Percentiles rank a stretch among this genome's conserved stretches.
phyloP scores from a whole-genome alignment of 1,140 invertebrate species.

The Solen grandis region DNA sequence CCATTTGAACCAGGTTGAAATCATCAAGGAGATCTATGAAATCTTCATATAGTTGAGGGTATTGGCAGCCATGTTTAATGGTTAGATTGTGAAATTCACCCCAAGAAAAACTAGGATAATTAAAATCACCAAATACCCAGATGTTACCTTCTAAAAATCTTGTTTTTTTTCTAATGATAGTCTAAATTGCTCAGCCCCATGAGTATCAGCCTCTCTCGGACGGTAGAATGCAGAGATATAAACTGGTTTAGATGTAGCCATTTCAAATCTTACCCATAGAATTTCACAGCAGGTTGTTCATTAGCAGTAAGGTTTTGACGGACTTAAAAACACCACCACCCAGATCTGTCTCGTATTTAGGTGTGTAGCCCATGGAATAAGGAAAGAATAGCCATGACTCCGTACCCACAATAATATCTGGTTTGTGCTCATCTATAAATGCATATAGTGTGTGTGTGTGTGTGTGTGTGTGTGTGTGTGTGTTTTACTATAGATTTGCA shows the following conservation, averaged over 20 bases:
- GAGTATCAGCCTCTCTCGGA: too few species aligned
- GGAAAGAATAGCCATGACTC: constrained; percentile 1
- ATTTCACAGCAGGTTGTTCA: background rate
- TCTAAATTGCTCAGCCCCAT: too few species aligned
- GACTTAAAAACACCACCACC: too few species aligned
- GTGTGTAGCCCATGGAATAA: constrained; percentile 2
- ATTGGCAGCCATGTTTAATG: background rate
- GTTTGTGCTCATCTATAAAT: constrained; percentile 1
- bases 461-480: too few species aligned
- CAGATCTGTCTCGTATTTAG: background rate
- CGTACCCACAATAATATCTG: constrained; percentile 1
- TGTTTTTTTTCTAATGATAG: too few species aligned
- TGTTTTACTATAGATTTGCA: too few species aligned
- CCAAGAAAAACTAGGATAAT: background rate
- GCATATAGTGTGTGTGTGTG: too few species aligned
- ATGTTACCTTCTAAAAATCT: too few species aligned
- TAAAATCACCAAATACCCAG: too few species aligned
- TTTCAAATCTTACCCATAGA: too few species aligned
- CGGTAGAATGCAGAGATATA: constrained; percentile 5
- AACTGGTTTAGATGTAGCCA: constrained; percentile 1
- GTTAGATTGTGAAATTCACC: background rate
- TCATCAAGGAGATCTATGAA: too few species aligned
- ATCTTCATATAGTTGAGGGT: constrained; percentile 5
- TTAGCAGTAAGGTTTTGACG: background rate
- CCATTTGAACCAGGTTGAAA: constrained; percentile 3